A percentile compares a stretch with the other conserved stretches of the same genome.
phyloP scores from a whole-genome alignment of 2,113 vertebrate genomes.

The Tichodroma muraria region DNA sequence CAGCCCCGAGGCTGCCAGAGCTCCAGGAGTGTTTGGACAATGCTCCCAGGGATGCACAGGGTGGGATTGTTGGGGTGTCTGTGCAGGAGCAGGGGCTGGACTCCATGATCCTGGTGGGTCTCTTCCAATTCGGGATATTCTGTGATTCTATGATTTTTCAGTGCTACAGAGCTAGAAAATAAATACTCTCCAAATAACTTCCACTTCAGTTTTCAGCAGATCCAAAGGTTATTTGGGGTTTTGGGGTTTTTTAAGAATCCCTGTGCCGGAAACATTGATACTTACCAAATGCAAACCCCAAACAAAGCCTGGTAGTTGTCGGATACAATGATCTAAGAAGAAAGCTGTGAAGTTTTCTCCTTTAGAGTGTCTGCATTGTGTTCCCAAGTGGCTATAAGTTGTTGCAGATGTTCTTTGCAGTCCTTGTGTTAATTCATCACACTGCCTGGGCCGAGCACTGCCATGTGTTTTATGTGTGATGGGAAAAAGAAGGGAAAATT shows the following conservation, averaged over 20 bases:
- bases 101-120: fast-evolving
- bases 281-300: background rate
- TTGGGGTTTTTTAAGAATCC: background rate
- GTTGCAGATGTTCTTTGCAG: background rate
- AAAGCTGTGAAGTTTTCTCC: background rate
- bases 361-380: background rate
- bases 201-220: background rate
- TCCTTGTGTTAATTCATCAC: background rate
- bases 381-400: background rate
- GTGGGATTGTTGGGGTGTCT: background rate
- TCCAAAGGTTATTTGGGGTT: background rate
- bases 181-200: background rate
- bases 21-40: background rate
- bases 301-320: background rate
- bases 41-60: background rate
- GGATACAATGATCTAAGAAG: background rate
- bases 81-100: fast-evolving
- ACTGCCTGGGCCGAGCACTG: background rate
- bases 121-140: background rate
- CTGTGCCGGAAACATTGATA: background rate
- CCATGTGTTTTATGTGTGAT: background rate
- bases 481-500: background rate
- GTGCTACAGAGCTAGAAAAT: background rate
- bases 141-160: background rate
- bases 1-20: background rate